Base-by-base conservation (phyloP, 2,113 vertebrate genomes). In the Prochilodus magdalenae region DNA sequence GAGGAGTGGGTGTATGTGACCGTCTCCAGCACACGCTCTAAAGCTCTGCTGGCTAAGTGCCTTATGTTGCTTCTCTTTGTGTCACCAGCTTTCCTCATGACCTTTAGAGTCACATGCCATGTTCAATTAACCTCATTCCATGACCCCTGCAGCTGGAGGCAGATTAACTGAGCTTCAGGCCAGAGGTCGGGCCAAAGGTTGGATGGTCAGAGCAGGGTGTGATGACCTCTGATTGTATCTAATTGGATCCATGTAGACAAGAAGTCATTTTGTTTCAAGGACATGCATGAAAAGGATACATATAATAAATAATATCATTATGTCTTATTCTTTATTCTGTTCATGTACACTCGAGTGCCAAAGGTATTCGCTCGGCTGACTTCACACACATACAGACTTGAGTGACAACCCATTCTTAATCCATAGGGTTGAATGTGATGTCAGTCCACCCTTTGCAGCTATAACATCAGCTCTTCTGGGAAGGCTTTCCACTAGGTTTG, bases 61-160 rank as follows among this genome's bases (percentile, higher is more conserved):
- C 66, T 70, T 70, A 22, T 70, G 66, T 44, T 70, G 66, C 66
- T 70, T 44, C 36, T 70, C 36, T 70, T 70, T 70, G 20, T 60
- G 20, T 60, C n/a, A 10, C 10, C 22, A 1, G 22, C 1, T 11
- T 60, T 22, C 65, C 29, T 16, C 15, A 18, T 67, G 65, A 67
- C 65, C 33, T 67, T 36, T 67, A 65, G 30, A 15, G 18, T 40
- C 30, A 15, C 65, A 44, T 16, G 11, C 66, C n/a, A 69, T n/a
- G 66, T 70, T 22, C 40, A 70, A 70, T 24, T 2, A 20, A 22
- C 40, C 66, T 70, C 33, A 69, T 40, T 40, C 33, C 10, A 40
- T 4, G 30, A 69, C 66, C 66, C 33, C 33, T 44, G 18, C 22
- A 40, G 40, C 33, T 20, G 36, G 40, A 44, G 66, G 66, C 33